phyloP scores from a whole-genome alignment of 64 coral and sea anemone species.

The Astreopora myriophthalma region DNA sequence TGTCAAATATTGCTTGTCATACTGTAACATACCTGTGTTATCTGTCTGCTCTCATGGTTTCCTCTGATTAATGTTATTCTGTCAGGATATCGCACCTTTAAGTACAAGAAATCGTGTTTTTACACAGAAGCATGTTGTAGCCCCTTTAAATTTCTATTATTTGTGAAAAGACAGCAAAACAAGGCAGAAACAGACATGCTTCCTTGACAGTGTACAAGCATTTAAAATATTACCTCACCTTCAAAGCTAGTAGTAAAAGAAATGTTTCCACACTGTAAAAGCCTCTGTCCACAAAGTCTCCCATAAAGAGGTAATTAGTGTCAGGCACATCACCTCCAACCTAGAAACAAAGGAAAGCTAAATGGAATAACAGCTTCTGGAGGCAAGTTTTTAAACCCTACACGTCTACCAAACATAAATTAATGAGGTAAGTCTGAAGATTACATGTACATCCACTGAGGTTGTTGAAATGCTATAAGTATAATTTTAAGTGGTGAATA shows the following conservation, averaged over 20 bases:
- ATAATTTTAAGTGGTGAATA: too few relatives aligned
- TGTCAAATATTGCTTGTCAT: background rate
- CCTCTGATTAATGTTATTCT: conserved; percentile 99
- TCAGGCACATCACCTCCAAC: conserved; percentile 99
- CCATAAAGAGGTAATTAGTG: conserved; percentile 99
- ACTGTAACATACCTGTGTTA: conserved; percentile 83
- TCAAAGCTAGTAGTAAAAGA: conserved; percentile 96
- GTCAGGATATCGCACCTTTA: conserved; percentile 98
- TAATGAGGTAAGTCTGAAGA: too few relatives aligned
- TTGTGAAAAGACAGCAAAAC: too few relatives aligned
- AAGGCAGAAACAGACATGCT: too few relatives aligned
- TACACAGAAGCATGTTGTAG: background rate
- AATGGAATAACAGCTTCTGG: background rate
- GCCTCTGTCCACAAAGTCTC: conserved; percentile 99
- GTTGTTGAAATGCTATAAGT: too few relatives aligned
- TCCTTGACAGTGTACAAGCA: background rate
- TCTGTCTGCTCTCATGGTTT: conserved; percentile 99
- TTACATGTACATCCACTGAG: too few relatives aligned
- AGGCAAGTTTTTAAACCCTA: too few relatives aligned
- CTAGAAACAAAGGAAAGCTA: conserved; percentile 12
- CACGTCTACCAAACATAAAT: too few relatives aligned
- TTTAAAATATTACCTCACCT: conserved; percentile 53
- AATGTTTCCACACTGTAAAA: conserved; percentile 99
- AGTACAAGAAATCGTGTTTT: background rate
- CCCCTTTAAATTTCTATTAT: too few relatives aligned